These are phyloP conservation scores for Eucidaris tribuloides DNA, from an alignment of 35 echinoderm and acorn worm genomes.

Conservation along the genomic window DNA sequence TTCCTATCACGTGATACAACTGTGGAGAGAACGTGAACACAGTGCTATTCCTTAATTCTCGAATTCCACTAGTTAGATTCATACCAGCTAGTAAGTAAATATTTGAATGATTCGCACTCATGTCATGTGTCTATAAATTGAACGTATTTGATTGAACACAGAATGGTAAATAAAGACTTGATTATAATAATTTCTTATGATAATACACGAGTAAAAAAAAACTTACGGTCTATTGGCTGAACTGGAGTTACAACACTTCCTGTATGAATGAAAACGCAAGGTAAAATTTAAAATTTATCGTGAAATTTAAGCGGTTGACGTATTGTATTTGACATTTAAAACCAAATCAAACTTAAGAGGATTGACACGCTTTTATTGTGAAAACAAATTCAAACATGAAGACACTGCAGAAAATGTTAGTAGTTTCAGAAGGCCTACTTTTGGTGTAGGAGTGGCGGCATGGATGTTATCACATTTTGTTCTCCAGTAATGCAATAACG, in stretches of 20 bases:
- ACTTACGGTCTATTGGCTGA: background rate
- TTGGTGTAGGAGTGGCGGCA: too few species aligned
- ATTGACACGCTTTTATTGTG: too few species aligned
- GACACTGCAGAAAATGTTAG: too few species aligned
- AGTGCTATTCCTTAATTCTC: too few species aligned
- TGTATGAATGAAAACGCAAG: background rate
- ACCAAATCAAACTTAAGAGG: too few species aligned
- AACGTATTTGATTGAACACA: background rate
- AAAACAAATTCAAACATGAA: too few species aligned
- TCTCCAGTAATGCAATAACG: too few species aligned
- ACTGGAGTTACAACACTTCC: conserved; percentile 9
- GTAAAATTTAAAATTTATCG: background rate
- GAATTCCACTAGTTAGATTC: background rate
- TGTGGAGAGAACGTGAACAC: too few species aligned
- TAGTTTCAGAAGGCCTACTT: too few species aligned
- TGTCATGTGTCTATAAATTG: background rate
- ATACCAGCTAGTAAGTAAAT: background rate
- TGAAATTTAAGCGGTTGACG: background rate
- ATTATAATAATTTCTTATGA: background rate
- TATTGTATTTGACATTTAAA: background rate
- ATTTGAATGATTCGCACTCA: background rate
- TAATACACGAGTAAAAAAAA: background rate
- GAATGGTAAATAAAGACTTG: background rate
- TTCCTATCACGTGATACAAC: too few species aligned
- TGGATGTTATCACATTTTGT: too few species aligned